Base-by-base conservation (phyloP, 2,888 invertebrate genomes). In the Papilio elwesi region DNA sequence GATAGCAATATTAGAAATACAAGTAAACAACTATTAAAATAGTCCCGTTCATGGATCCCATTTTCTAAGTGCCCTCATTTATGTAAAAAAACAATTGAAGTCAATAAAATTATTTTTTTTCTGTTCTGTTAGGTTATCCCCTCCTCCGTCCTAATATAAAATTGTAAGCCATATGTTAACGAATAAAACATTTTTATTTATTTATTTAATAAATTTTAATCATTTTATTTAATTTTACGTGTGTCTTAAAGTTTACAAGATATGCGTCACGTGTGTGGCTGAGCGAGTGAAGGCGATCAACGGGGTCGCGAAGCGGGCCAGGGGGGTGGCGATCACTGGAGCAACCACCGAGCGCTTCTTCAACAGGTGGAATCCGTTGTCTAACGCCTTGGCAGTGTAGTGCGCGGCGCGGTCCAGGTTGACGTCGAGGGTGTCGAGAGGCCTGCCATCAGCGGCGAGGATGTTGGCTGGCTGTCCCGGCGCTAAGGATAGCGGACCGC, bases 381-480 rank as follows among this genome's bases (percentile, higher is more conserved):
- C 81, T n/a, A 88, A 76, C 0, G 89, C 88, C 80, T 92, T 91
- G 26, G 92, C 90, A 49, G 90, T 88, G 81, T 82, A 81, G 82
- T 92, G 93, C 12, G 90, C 90, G 16, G 90, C 85, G 75, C 91
- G 91, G 85, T 92, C 92, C 83, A 90, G 75, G 85, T 92, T 92
- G 15, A 93, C 93, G 55, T 91, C 91, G 78, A 91, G 79, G 67
- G 93, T 93, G 78, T 92, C 92, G 38, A 93, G 83, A 9, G 92
- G 93, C 81, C 91, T 87, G 82, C 93, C 92, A 77, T 90, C 91
- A 43, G 91, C 86, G 8, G 82, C 91, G 71, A 92, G 79, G 72
- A 93, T 84, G 83, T 87, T 89, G 79, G 93, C 93, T 75, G 92
- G 92, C 79, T 91, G 90, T 52, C 92, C 90, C 10, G 92, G 93